Evolutionary conservation across 2,888 invertebrate genomes (phyloP).

Genomic region (Entomobrya multifasciata): DNA sequence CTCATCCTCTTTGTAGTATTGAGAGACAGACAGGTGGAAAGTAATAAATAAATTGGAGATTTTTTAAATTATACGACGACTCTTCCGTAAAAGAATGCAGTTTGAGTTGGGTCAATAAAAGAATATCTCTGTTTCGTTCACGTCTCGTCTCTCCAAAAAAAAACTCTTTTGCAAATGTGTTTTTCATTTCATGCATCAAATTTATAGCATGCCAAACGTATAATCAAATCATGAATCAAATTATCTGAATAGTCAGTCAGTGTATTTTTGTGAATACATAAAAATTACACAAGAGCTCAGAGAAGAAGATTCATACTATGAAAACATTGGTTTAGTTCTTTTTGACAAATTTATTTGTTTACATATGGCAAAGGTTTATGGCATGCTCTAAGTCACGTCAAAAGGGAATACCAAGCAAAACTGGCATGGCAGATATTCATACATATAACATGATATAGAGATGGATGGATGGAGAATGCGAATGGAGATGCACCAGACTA

Average conservation of each 20-base stretch:
- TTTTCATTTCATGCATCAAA: neutral
- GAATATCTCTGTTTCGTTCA: neutral
- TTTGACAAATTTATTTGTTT: constrained; percentile 42
- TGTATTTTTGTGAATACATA: too few species aligned
- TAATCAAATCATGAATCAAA: constrained; percentile 20
- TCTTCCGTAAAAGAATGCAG: neutral
- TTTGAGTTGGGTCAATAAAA: neutral
- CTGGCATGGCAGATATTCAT: too few species aligned
- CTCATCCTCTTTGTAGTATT: neutral
- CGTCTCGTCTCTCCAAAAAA: too few species aligned
- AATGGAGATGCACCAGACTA: neutral
- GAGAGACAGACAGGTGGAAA: constrained; percentile 30
- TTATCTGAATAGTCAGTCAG: too few species aligned
- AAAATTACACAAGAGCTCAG: too few species aligned
- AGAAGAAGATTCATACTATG: neutral
- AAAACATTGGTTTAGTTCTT: constrained; percentile 14
- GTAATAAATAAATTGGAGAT: constrained; percentile 5
- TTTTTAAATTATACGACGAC: neutral
- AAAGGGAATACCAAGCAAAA: neutral
- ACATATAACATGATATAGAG: too few species aligned
- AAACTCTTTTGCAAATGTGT: neutral
- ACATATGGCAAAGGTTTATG: constrained; percentile 21
- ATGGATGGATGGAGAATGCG: neutral
- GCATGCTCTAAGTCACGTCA: constrained; percentile 24
- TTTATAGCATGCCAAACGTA: neutral